These are phyloP conservation scores for Apteryx owenii DNA, from an alignment of 2,113 vertebrate genomes.

Conservation along the genomic window DNA sequence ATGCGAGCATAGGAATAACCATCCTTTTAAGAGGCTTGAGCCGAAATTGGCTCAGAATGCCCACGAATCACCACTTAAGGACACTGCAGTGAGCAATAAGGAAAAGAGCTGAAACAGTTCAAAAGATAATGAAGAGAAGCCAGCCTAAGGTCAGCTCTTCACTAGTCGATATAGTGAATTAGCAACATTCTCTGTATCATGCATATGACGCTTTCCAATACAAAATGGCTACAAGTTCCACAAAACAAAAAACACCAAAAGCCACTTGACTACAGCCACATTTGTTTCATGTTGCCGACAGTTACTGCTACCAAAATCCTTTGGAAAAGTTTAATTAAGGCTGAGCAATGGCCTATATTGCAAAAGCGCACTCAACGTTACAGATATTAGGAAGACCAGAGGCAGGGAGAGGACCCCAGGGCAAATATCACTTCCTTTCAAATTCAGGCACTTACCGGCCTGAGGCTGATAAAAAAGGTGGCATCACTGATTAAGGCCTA, in stretches of 20 bases:
- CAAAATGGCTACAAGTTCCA: not conserved
- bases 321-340: not conserved
- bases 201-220: fast-evolving
- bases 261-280: not conserved
- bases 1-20: not conserved
- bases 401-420: not conserved
- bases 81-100: not conserved
- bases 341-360: not conserved
- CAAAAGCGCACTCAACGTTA: not conserved
- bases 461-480: not conserved
- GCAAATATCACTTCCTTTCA: not conserved
- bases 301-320: not conserved
- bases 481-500: not conserved
- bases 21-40: not conserved
- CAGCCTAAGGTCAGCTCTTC: not conserved
- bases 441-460: not conserved
- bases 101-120: not conserved
- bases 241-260: not conserved
- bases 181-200: not conserved
- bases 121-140: not conserved
- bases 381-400: not conserved
- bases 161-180: not conserved
- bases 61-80: slow-evolving; percentile 10
- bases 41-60: slow-evolving; percentile 3
- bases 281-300: not conserved